Evolutionary conservation across 2,888 invertebrate species (phyloP).

Genomic region (Shargacucullia verbasci): DNA sequence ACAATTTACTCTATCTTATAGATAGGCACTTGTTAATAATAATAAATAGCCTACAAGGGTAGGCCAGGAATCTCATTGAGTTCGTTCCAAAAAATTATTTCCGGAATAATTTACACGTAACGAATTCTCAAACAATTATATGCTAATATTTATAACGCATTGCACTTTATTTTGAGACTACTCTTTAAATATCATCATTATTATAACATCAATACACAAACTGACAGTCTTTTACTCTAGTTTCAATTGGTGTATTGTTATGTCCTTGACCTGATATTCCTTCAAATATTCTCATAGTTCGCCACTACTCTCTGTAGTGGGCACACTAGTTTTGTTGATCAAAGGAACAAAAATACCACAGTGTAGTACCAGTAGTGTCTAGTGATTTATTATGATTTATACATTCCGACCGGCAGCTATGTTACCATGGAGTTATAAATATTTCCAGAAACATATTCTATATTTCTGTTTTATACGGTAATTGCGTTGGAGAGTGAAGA

Average conservation of each 20-base stretch:
- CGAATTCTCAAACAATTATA: slow-evolving; percentile 68
- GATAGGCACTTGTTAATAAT: slow-evolving; percentile 71
- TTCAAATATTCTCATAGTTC: slow-evolving; percentile 24
- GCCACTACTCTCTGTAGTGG: slow-evolving; percentile 19
- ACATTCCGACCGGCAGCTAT: slow-evolving; percentile 48
- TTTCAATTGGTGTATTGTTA: slow-evolving; percentile 42
- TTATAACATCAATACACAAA: slow-evolving; percentile 59
- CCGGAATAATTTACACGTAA: slow-evolving; percentile 81
- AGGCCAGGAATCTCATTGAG: slow-evolving; percentile 60
- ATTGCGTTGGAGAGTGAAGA: slow-evolving; percentile 65
- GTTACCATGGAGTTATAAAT: slow-evolving; percentile 48
- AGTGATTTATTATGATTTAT: slow-evolving; percentile 57
- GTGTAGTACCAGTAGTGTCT: slow-evolving; percentile 34
- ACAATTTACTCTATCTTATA: slow-evolving; percentile 80
- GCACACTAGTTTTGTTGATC: slow-evolving; percentile 39
- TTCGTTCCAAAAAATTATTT: slow-evolving; percentile 82
- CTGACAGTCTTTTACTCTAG: slow-evolving; percentile 50
- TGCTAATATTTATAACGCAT: slow-evolving; percentile 85
- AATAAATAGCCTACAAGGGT: slow-evolving; percentile 60
- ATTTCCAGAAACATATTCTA: slow-evolving; percentile 47
- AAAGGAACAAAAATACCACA: slow-evolving; percentile 51
- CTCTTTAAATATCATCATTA: slow-evolving; percentile 41
- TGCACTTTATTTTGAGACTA: slow-evolving; percentile 52
- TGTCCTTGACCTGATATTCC: slow-evolving; percentile 51
- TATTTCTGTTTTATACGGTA: slow-evolving; percentile 59